Conservation (phyloP, 2,113 vertebrate species). For the Lophochroa leadbeateri region DNA sequence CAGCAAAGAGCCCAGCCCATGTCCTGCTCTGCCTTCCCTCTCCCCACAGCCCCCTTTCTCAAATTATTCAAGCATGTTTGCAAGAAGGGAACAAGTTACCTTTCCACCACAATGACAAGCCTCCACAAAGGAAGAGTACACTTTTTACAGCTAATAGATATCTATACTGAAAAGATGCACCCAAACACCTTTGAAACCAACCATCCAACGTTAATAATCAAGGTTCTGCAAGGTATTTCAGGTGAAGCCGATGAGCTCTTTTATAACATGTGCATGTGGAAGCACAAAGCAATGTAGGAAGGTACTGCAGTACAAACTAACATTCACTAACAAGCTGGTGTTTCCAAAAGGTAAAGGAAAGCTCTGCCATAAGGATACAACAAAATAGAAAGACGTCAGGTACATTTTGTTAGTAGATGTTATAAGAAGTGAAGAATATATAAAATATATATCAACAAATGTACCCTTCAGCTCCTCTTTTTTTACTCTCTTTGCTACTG, state of each 20-base stretch:
- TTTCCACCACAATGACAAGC: background rate
- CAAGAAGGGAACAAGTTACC: background rate
- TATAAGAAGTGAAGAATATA: background rate
- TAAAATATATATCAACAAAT: slow-evolving; percentile 25
- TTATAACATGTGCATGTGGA: background rate
- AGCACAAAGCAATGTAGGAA: background rate
- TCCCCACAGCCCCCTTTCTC: background rate
- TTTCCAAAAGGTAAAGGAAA: background rate
- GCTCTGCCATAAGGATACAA: background rate
- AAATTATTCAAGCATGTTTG: background rate
- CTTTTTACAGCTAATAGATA: background rate
- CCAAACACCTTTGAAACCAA: background rate
- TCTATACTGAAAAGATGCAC: background rate
- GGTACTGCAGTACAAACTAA: background rate
- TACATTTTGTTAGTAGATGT: background rate
- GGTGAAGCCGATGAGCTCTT: background rate
- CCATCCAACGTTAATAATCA: background rate
- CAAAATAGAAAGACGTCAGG: background rate
- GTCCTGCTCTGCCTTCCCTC: background rate
- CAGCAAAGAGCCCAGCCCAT: background rate
- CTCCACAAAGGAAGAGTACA: background rate
- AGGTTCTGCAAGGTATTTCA: background rate
- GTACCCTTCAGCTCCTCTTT: background rate
- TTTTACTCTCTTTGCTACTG: background rate
- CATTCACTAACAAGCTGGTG: background rate